Evolutionary conservation across 23 tunicate genomes (phyloP).

Genomic region (Halocynthia roretzi): DNA sequence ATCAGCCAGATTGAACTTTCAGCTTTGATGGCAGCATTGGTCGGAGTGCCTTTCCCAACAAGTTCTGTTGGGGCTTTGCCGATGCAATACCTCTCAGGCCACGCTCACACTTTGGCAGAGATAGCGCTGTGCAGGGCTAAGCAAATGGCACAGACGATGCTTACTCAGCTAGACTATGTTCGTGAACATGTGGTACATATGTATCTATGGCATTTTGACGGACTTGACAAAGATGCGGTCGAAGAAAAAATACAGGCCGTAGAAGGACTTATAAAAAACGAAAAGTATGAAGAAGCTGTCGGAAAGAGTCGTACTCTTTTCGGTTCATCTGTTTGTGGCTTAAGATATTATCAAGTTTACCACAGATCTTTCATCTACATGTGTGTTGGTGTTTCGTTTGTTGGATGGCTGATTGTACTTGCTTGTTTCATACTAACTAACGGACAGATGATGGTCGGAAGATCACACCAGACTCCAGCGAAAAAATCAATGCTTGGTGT

Average conservation of each 20-base stretch:
- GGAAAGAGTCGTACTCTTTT: neutral
- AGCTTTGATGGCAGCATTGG: constrained; percentile 28
- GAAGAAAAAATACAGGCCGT: neutral
- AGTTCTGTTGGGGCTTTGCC: constrained; percentile 36
- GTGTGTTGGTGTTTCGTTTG: neutral
- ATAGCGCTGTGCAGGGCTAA: constrained; percentile 11
- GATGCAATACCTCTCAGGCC: constrained; percentile 10
- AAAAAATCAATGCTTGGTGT: neutral
- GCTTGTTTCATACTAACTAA: neutral
- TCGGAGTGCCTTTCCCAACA: constrained; percentile 35
- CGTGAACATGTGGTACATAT: neutral
- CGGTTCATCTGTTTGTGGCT: neutral
- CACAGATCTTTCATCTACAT: neutral
- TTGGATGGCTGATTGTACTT: constrained; percentile 9
- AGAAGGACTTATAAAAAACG: neutral
- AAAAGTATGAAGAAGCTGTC: constrained; percentile 3
- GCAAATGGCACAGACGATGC: constrained; percentile 13
- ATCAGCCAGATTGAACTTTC: constrained; percentile 26
- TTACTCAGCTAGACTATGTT: neutral
- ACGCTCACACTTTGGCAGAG: neutral
- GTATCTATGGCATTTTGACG: constrained; percentile 5
- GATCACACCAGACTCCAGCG: neutral
- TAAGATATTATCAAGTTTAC: constrained; percentile 10
- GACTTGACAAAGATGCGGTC: neutral
- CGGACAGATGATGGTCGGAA: neutral